Base-by-base conservation (phyloP, 2,888 invertebrate genomes). In the Periphyllus acericola region DNA sequence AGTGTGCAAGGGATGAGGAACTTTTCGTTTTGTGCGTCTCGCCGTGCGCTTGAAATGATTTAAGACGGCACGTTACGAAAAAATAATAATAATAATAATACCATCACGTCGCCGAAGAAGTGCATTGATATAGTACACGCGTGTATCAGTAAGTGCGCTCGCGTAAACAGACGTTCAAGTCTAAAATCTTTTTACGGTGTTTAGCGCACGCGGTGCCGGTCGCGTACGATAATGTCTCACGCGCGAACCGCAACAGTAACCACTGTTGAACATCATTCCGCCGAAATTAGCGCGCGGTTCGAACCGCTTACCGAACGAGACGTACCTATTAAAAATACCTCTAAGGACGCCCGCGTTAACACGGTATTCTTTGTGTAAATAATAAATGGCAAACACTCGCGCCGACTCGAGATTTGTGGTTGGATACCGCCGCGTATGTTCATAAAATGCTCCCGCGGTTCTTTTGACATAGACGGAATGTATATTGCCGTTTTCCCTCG, bases 141-240 rank as follows among this genome's bases (percentile, higher is more conserved):
- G 4, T 72, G n/a, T 52, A 76, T 46, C 21, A 52, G 11, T 8
- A 46, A 19, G 46, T 11, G 25, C 9, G 52, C 46, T 9, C 29
- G 60, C 9, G 60, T 60, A 21, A 19, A 79, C 55, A 34, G 34
- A 79, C 79, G 55, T 79, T 34, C 32, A 60, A 79, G 60, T 79
- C 79, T 55, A 79, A 79, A 79, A 79, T 79, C 52, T 79, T 32
- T 79, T 55, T 55, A 79, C 55, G 32, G 34, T 32, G 32, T 79
- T 79, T 60, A 79, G 60, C 79, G 34, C 52, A 52, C 40, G n/a
- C n/a, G n/a, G n/a, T n/a, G n/a, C n/a, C n/a, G n/a, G n/a, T n/a
- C n/a, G n/a, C n/a, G n/a, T n/a, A n/a, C n/a, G n/a, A n/a, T n/a
- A n/a, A n/a, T n/a, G n/a, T n/a, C n/a, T n/a, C n/a, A n/a, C n/a